Percentiles rank a stretch among this genome's conserved stretches.
These are phyloP conservation scores for Bugula neritina DNA, from an alignment of 2,888 invertebrate genomes.

Conservation along the genomic window DNA sequence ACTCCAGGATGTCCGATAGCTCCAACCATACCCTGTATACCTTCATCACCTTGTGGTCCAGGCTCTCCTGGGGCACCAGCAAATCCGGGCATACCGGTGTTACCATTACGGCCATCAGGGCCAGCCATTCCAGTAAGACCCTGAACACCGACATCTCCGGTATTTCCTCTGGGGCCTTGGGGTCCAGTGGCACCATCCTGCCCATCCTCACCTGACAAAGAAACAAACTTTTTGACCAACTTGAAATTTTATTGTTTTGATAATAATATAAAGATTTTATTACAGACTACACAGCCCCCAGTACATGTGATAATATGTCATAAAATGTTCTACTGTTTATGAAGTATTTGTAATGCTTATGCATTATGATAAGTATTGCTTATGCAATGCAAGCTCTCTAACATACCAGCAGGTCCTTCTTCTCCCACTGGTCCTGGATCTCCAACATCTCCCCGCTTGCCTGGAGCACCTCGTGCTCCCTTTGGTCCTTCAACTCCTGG, in stretches of 20 bases:
- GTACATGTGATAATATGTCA: no score
- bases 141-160: not conserved
- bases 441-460: slow-evolving; percentile 28
- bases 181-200: slow-evolving; percentile 7
- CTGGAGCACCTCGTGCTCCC: slow-evolving; percentile 28
- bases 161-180: not conserved
- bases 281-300: no score
- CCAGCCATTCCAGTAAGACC: slow-evolving; percentile 29
- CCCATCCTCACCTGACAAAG: slow-evolving; percentile 15
- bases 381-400: no score
- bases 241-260: no score
- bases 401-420: slow-evolving; percentile 16
- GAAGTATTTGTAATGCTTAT: no score
- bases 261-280: no score
- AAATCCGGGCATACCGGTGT: slow-evolving; percentile 25
- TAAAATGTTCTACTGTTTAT: no score
- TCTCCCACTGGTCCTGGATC: slow-evolving; percentile 27
- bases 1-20: slow-evolving; percentile 26
- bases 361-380: no score
- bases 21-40: slow-evolving; percentile 27
- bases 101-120: slow-evolving; percentile 28
- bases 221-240: no score
- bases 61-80: slow-evolving; percentile 28
- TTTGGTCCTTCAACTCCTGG: slow-evolving; percentile 28
- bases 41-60: slow-evolving; percentile 28